Evolutionary conservation across 1,140 invertebrate species (phyloP).

Genomic region (Bombus pyrosoma): DNA sequence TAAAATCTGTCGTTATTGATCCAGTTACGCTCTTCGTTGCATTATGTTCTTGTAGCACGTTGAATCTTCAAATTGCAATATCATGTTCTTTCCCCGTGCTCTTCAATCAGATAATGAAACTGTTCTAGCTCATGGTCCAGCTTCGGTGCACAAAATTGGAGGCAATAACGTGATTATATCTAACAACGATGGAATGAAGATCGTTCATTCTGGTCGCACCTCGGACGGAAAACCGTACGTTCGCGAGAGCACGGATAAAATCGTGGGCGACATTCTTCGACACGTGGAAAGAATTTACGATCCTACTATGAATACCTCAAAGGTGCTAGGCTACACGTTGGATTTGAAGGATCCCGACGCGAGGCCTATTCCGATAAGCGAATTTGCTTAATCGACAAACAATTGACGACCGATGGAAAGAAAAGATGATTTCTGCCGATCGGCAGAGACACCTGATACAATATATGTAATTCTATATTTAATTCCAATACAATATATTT

Average conservation of each 20-base stretch:
- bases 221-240: slow-evolving; percentile 58
- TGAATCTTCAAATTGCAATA: neutral
- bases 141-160: neutral
- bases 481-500: neutral
- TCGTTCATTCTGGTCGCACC: slow-evolving; percentile 41
- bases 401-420: neutral
- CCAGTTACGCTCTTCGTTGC: no score
- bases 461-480: neutral
- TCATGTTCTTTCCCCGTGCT: neutral
- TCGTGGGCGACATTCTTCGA: slow-evolving; percentile 52
- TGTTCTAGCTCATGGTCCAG: neutral
- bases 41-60: neutral
- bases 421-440: neutral
- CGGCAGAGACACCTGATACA: neutral
- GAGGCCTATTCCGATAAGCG: slow-evolving; percentile 51
- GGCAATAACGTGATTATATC: neutral
- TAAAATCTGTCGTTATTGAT: no score
- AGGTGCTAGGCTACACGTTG: slow-evolving; percentile 51
- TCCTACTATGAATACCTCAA: neutral
- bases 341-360: slow-evolving; percentile 62
- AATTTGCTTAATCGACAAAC: neutral
- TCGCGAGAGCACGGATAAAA: slow-evolving; percentile 46
- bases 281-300: slow-evolving; percentile 62
- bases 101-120: neutral
- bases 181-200: neutral